Conservation (phyloP, 2,113 vertebrate species). For the Apteryx owenii region DNA sequence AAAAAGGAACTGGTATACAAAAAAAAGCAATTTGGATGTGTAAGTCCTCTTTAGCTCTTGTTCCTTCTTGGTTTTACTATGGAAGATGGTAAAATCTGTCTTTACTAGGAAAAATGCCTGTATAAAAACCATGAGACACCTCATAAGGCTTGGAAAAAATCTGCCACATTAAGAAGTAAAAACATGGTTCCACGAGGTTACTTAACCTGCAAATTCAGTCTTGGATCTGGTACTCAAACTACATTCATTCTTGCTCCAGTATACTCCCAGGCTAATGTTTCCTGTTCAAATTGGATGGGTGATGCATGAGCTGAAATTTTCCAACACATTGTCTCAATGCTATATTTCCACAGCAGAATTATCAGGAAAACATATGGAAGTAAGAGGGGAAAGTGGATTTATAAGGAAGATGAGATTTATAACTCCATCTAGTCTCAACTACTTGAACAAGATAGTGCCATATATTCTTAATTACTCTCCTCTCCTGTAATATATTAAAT, state of each 20-base stretch:
- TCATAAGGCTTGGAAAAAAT: neutral
- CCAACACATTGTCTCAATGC: neutral
- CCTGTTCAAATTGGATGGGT: neutral
- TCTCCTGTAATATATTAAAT: neutral
- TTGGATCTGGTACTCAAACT: neutral
- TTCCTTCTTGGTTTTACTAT: neutral
- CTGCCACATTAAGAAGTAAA: neutral
- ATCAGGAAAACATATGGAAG: neutral
- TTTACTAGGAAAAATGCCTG: neutral
- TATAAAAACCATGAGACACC: neutral
- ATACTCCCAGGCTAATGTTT: neutral
- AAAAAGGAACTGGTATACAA: fast-evolving
- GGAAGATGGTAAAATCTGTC: neutral
- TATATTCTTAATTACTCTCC: neutral
- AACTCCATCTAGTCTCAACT: neutral
- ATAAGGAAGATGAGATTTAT: neutral
- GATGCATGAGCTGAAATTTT: neutral
- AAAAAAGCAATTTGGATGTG: neutral
- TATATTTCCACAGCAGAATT: neutral
- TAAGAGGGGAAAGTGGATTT: neutral
- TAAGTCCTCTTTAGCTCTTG: neutral
- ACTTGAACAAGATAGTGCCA: neutral
- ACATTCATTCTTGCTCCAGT: neutral
- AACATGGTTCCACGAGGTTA: neutral
- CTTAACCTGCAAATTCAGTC: neutral